phyloP scores from a whole-genome alignment of 2,888 invertebrate genomes.

The Harpalus rufipes region DNA sequence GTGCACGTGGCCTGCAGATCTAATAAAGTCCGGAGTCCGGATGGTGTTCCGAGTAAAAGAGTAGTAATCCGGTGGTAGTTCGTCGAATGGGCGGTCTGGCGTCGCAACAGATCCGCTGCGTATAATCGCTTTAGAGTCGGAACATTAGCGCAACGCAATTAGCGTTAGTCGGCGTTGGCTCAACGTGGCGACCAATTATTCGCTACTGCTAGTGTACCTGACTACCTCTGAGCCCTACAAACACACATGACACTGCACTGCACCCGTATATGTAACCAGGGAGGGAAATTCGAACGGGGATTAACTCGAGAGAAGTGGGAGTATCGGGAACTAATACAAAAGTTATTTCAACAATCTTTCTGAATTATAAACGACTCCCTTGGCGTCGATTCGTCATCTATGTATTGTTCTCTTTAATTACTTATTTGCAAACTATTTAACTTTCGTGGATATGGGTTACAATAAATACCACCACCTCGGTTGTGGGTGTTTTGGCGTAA shows the following conservation, averaged over 20 bases:
- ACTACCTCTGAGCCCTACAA: constrained; percentile 14
- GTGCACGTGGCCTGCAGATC: constrained; percentile 16
- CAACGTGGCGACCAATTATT: constrained; percentile 63
- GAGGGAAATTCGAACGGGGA: not conserved
- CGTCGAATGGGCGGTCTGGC: constrained; percentile 35
- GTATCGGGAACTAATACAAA: not conserved
- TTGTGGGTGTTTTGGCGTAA: not conserved
- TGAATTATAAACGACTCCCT: no score
- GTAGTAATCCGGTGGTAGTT: constrained; percentile 58
- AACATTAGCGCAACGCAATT: constrained; percentile 66
- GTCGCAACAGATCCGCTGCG: constrained; percentile 39
- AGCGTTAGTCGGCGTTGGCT: constrained; percentile 56
- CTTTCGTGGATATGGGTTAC: not conserved
- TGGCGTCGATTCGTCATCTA: no score
- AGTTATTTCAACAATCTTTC: not conserved
- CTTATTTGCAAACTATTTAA: not conserved
- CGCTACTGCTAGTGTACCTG: constrained; percentile 39
- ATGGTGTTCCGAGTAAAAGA: constrained; percentile 24
- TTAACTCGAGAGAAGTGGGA: not conserved
- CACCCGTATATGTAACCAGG: not conserved
- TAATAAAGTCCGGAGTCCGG: constrained; percentile 20
- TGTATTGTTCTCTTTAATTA: no score
- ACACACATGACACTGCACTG: not conserved
- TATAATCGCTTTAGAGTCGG: constrained; percentile 66
- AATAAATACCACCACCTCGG: not conserved